Evolutionary conservation across 2,113 vertebrate species (phyloP).

Genomic region (Plecturocebus donacophilus): DNA sequence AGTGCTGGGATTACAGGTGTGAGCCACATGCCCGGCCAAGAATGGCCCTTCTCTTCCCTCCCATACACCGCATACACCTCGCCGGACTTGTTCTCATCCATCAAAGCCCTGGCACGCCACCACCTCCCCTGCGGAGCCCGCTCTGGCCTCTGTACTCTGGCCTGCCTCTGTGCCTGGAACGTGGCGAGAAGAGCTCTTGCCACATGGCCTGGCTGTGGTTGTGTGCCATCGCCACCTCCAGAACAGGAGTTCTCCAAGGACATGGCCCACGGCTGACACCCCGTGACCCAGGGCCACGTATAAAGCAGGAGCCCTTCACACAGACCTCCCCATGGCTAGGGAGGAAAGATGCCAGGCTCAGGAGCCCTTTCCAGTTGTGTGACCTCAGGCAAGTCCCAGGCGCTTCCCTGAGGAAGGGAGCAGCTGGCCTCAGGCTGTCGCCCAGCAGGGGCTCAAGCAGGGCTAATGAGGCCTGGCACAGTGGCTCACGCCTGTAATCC

Average conservation of each 20-base stretch:
- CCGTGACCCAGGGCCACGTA: rapidly evolving
- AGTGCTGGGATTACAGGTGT: too few species aligned
- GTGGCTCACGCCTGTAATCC: not conserved
- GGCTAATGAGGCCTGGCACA: rapidly evolving
- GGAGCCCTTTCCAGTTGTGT: not conserved
- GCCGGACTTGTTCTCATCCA: not conserved
- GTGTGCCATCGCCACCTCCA: not conserved
- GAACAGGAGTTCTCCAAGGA: not conserved
- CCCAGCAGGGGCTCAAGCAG: not conserved
- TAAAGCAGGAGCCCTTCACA: too few species aligned
- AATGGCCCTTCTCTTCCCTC: not conserved
- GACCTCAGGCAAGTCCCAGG: not conserved
- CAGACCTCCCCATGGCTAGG: not conserved
- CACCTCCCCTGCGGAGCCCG: not conserved
- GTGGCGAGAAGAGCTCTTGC: not conserved
- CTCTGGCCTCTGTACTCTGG: not conserved
- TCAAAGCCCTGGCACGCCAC: not conserved
- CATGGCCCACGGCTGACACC: not conserved
- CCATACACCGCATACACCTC: not conserved
- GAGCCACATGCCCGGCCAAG: not conserved
- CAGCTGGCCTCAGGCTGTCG: not conserved
- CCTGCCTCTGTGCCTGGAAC: not conserved
- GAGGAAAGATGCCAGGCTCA: rapidly evolving
- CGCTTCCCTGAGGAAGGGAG: not conserved
- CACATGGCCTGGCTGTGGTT: not conserved